These are phyloP conservation scores for Serrognathus titanus DNA, from an alignment of 2,888 invertebrate genomes.

Conservation along the genomic window DNA sequence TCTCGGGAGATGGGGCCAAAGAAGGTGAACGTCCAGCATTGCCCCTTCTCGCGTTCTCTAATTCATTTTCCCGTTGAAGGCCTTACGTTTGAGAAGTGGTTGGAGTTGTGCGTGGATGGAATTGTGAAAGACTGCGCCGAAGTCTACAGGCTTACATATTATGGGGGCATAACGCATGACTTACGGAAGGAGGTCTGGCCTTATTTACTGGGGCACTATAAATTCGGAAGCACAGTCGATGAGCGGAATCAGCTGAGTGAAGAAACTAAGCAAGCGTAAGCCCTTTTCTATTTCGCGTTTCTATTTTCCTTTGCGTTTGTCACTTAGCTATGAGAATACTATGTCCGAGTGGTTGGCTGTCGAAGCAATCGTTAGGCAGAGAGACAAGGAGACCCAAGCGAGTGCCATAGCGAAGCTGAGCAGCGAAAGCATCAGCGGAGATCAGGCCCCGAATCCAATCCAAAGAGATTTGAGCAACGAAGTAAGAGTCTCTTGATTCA, in stretches of 20 bases:
- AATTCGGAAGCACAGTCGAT: constrained; percentile 68
- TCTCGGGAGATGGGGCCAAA: constrained; percentile 62
- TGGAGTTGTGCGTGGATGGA: constrained; percentile 62
- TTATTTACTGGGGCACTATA: constrained; percentile 80
- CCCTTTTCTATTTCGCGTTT: constrained; percentile 1
- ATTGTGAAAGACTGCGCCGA: constrained; percentile 64
- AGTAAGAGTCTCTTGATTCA: constrained; percentile 31
- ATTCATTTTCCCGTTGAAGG: constrained; percentile 39
- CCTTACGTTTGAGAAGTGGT: constrained; percentile 76
- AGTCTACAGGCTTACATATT: constrained; percentile 80
- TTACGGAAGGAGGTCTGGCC: constrained; percentile 82
- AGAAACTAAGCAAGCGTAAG: constrained; percentile 59
- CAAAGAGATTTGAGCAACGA: constrained; percentile 55
- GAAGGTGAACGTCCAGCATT: constrained; percentile 41
- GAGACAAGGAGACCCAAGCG: constrained; percentile 79
- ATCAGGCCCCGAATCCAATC: constrained; percentile 44
- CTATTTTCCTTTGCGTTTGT: neutral
- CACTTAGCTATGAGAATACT: constrained; percentile 72
- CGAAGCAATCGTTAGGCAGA: constrained; percentile 84
- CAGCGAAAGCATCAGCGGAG: constrained; percentile 64
- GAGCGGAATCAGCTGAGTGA: constrained; percentile 65
- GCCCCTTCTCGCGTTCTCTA: neutral
- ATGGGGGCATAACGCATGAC: constrained; percentile 80
- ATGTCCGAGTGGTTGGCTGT: constrained; percentile 96
- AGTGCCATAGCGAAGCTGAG: constrained; percentile 82